These are phyloP conservation scores for Agrotis puta DNA, from an alignment of 2,888 invertebrate species.

Conservation along the genomic window DNA sequence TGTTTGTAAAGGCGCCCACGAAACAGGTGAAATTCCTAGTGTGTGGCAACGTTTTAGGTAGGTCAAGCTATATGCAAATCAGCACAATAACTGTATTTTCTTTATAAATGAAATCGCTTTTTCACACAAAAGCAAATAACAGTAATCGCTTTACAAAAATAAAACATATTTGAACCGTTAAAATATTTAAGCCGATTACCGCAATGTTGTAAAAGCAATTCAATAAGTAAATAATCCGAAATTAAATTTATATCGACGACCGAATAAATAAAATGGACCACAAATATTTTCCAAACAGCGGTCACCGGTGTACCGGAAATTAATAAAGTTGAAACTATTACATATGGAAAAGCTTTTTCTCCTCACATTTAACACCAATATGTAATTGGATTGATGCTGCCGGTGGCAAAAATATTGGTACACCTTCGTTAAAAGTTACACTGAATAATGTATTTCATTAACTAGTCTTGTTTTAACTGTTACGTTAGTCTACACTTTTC, in stretches of 20 bases:
- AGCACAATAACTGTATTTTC: too few relatives aligned
- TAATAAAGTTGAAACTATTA: conserved; percentile 20
- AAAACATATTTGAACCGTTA: not conserved
- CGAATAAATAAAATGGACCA: not conserved
- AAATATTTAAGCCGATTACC: not conserved
- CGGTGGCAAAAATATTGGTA: not conserved
- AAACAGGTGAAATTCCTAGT: too few relatives aligned
- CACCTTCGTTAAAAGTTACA: conserved; percentile 8
- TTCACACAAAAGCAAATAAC: not conserved
- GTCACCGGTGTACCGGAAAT: conserved; percentile 4
- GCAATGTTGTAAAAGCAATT: not conserved
- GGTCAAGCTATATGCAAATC: too few relatives aligned
- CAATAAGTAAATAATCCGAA: not conserved
- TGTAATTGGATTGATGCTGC: conserved; percentile 21
- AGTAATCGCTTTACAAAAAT: not conserved
- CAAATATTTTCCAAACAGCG: conserved; percentile 15
- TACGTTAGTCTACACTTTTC: conserved; percentile 43
- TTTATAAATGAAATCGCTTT: too few relatives aligned
- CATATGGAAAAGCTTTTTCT: conserved; percentile 7
- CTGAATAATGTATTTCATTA: conserved; percentile 41
- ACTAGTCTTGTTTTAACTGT: conserved; percentile 10
- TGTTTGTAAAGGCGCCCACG: too few relatives aligned
- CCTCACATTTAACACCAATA: conserved; percentile 12
- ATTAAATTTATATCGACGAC: not conserved
- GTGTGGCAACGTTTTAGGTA: too few relatives aligned